A percentile compares a stretch with the other conserved stretches of the same genome.
These are phyloP conservation scores for Drosophila hydei DNA, from an alignment of 1,140 invertebrate species.

Conservation along the genomic window DNA sequence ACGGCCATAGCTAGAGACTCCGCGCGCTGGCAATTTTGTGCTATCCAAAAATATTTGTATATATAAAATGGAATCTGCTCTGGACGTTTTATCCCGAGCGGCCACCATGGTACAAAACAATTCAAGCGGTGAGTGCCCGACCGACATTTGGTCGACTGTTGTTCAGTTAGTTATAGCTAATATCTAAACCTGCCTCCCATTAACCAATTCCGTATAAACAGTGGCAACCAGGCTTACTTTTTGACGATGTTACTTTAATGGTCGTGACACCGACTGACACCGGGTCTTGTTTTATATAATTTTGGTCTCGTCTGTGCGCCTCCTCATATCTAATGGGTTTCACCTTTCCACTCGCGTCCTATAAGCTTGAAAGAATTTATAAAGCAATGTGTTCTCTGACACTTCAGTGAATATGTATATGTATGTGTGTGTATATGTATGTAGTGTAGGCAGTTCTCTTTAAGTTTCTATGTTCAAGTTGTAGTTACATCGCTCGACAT, in stretches of 20 bases:
- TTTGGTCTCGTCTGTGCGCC: not conserved
- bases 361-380: slow-evolving; percentile 50
- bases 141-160: not conserved
- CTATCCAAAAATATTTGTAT: not conserved
- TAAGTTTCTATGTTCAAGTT: slow-evolving; percentile 7
- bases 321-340: slow-evolving; percentile 53
- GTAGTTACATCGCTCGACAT: slow-evolving; percentile 13
- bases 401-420: slow-evolving; percentile 2
- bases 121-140: slow-evolving; percentile 84
- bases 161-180: slow-evolving; percentile 29
- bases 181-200: slow-evolving; percentile 35
- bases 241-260: slow-evolving; percentile 42
- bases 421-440: not conserved
- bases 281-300: slow-evolving; percentile 22
- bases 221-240: slow-evolving; percentile 28
- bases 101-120: slow-evolving; percentile 95
- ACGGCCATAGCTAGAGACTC: slow-evolving; percentile 19
- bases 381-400: slow-evolving; percentile 15
- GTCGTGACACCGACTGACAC: slow-evolving; percentile 18
- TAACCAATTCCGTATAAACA: slow-evolving; percentile 70
- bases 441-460: not conserved
- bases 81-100: slow-evolving; percentile 94
- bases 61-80: slow-evolving; percentile 89
- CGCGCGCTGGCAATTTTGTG: slow-evolving; percentile 15
- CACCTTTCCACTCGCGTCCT: slow-evolving; percentile 56